Conservation (phyloP, 2,888 invertebrate genomes). For the Asteroscopus sphinx region DNA sequence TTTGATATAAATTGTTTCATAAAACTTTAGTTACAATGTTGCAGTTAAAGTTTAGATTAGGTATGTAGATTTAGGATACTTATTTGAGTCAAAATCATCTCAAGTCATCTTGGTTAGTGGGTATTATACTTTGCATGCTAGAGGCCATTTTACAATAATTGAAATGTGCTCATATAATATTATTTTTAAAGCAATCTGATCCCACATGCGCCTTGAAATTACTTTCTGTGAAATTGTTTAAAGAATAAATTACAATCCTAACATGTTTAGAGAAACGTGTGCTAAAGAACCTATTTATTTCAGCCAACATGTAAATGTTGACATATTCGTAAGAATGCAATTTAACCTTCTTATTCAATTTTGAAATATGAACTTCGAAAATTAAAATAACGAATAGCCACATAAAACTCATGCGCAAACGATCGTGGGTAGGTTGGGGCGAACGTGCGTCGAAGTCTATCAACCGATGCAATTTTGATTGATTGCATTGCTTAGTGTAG, state of each 20-base stretch:
- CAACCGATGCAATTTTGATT: constrained; percentile 88
- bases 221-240: not conserved
- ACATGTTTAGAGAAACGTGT: constrained; percentile 4
- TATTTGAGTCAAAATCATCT: too few species aligned
- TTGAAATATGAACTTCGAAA: constrained; percentile 36
- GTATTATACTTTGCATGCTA: too few species aligned
- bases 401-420: constrained; percentile 62
- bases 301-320: constrained; percentile 9
- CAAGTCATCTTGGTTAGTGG: too few species aligned
- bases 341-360: constrained; percentile 31
- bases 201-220: not conserved
- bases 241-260: not conserved
- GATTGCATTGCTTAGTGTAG: constrained; percentile 90
- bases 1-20: too few species aligned
- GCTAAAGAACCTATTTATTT: not conserved
- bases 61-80: too few species aligned
- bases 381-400: constrained; percentile 52
- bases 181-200: not conserved
- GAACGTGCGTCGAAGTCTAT: constrained; percentile 79
- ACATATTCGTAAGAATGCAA: constrained; percentile 3
- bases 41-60: too few species aligned
- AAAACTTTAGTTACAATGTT: too few species aligned
- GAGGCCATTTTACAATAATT: too few species aligned
- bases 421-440: constrained; percentile 69
- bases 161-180: too few species aligned